Evolutionary conservation across 2,888 invertebrate species (phyloP).

Genomic region (Drosophila macrospina): DNA sequence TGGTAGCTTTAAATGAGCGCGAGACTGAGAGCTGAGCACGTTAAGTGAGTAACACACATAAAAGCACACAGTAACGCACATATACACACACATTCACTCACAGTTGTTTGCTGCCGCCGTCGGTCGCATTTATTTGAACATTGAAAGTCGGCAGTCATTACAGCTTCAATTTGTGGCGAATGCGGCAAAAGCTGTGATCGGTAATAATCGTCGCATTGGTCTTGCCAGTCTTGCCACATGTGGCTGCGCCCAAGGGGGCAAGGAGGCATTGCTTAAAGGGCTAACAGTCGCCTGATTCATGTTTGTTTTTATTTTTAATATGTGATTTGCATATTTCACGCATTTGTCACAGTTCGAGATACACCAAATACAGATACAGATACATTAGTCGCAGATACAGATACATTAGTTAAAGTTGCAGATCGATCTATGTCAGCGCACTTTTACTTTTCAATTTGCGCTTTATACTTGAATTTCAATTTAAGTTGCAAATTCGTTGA

Average conservation of each 20-base stretch:
- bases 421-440: conserved; percentile 53
- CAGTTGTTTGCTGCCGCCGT: conserved; percentile 27
- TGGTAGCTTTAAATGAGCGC: conserved; percentile 73
- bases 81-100: conserved; percentile 2
- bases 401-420: conserved; percentile 8
- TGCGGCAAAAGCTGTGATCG: conserved; percentile 60
- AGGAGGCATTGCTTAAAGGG: conserved; percentile 18
- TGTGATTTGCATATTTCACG: conserved; percentile 79
- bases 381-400: conserved; percentile 23
- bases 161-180: conserved; percentile 73
- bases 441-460: conserved; percentile 51
- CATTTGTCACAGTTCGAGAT: conserved; percentile 59
- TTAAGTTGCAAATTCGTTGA: conserved; percentile 53
- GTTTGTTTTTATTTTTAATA: conserved; percentile 74
- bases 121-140: conserved; percentile 78
- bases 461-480: conserved; percentile 15
- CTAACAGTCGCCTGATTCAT: conserved; percentile 59
- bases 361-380: background rate
- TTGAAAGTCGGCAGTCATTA: conserved; percentile 78
- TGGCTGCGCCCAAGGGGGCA: conserved; percentile 53
- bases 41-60: conserved; percentile 63
- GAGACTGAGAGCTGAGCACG: conserved; percentile 63
- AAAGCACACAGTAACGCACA: conserved; percentile 9
- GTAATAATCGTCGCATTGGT: conserved; percentile 65
- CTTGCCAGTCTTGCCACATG: conserved; percentile 72